Evolutionary conservation across 2,888 invertebrate species (phyloP).

Genomic region (Tricholauxania praeusta): DNA sequence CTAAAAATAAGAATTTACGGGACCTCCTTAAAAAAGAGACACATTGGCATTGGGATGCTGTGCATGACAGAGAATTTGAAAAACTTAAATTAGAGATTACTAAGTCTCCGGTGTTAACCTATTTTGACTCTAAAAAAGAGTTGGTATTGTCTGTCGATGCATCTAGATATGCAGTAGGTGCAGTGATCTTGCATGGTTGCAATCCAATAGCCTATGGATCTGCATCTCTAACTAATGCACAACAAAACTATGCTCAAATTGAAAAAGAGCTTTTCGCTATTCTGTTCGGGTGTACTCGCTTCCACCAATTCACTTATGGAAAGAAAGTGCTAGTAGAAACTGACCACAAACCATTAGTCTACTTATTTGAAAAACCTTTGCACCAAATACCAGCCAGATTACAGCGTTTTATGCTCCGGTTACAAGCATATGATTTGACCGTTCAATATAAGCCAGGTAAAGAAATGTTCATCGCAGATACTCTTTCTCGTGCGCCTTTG

Average conservation of each 20-base stretch:
- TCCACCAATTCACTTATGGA: slow-evolving; percentile 43
- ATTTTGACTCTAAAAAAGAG: slow-evolving; percentile 24
- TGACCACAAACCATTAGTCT: slow-evolving; percentile 37
- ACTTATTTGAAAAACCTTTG: slow-evolving; percentile 40
- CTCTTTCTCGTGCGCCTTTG: slow-evolving; percentile 67
- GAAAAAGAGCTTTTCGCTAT: slow-evolving; percentile 47
- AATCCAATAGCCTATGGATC: slow-evolving; percentile 39
- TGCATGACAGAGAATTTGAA: slow-evolving; percentile 37
- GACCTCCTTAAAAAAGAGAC: slow-evolving; percentile 39
- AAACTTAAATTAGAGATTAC: slow-evolving; percentile 36
- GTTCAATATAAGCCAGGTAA: slow-evolving; percentile 44
- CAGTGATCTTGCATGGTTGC: slow-evolving; percentile 29
- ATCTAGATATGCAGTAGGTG: slow-evolving; percentile 36
- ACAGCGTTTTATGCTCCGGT: slow-evolving; percentile 42
- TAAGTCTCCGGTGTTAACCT: slow-evolving; percentile 29
- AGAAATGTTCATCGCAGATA: slow-evolving; percentile 62
- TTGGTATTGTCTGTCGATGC: slow-evolving; percentile 36
- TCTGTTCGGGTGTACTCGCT: slow-evolving; percentile 42
- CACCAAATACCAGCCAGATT: slow-evolving; percentile 42
- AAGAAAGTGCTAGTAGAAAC: slow-evolving; percentile 39
- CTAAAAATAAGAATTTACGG: slow-evolving; percentile 40
- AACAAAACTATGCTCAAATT: slow-evolving; percentile 43
- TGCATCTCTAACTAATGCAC: slow-evolving; percentile 35
- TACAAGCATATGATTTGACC: slow-evolving; percentile 41
- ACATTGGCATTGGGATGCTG: slow-evolving; percentile 38